These are phyloP conservation scores for Zhuqinia jingwanae DNA, from an alignment of 2,888 invertebrate species.

Conservation along the genomic window DNA sequence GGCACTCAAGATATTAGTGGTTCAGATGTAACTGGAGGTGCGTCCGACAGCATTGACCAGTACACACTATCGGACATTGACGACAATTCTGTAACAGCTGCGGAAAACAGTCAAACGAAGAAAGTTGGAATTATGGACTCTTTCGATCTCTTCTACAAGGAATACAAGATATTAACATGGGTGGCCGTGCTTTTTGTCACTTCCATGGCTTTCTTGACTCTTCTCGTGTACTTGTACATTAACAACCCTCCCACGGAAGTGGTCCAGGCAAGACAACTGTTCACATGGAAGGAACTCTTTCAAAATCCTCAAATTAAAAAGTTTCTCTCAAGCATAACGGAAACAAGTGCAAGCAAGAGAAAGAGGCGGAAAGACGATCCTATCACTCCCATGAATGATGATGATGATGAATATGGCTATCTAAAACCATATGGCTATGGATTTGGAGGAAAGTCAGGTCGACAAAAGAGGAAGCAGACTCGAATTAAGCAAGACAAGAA, in stretches of 20 bases:
- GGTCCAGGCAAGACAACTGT: slow-evolving; percentile 74
- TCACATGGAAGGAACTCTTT: slow-evolving; percentile 61
- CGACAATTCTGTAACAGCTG: slow-evolving; percentile 29
- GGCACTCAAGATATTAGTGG: slow-evolving; percentile 37
- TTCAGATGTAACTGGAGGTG: slow-evolving; percentile 40
- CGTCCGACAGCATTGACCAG: slow-evolving; percentile 38
- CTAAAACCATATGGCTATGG: slow-evolving; percentile 58
- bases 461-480: slow-evolving; percentile 54
- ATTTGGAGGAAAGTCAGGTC: slow-evolving; percentile 50
- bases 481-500: slow-evolving; percentile 24
- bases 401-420: slow-evolving; percentile 17
- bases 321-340: slow-evolving; percentile 68
- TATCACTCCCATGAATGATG: background rate
- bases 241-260: slow-evolving; percentile 79
- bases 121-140: slow-evolving; percentile 76
- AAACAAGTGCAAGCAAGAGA: slow-evolving; percentile 8
- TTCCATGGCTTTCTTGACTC: slow-evolving; percentile 69
- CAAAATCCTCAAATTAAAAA: slow-evolving; percentile 73
- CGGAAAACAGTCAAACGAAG: slow-evolving; percentile 57
- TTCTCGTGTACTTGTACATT: slow-evolving; percentile 76
- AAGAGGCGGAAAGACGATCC: slow-evolving; percentile 21
- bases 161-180: slow-evolving; percentile 78
- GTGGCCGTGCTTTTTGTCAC: slow-evolving; percentile 74
- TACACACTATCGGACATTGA: slow-evolving; percentile 42
- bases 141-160: slow-evolving; percentile 77